Evolutionary conservation across 2,113 vertebrate genomes (phyloP).

Genomic region (Menura novaehollandiae): DNA sequence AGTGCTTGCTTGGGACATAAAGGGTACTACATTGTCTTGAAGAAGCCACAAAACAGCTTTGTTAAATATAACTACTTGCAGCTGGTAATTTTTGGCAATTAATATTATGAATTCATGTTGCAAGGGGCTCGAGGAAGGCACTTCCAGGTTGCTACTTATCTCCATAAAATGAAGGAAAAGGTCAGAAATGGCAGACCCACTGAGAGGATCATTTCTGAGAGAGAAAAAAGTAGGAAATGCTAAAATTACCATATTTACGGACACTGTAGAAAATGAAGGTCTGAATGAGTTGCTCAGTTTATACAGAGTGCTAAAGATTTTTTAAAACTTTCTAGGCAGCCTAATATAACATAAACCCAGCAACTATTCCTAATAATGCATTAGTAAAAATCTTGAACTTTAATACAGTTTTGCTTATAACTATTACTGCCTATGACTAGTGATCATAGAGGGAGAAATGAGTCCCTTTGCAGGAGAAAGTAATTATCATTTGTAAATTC

Average conservation of each 20-base stretch:
- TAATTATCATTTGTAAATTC: not conserved
- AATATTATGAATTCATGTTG: conserved; percentile 79
- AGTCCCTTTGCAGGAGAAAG: rapidly evolving
- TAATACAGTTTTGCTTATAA: not conserved
- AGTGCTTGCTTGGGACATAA: conserved; percentile 68
- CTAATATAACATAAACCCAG: not conserved
- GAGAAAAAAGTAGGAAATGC: conserved; percentile 77
- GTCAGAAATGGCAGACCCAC: conserved; percentile 61
- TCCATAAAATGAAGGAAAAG: conserved; percentile 75
- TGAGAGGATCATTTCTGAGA: conserved; percentile 61
- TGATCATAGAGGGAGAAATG: not conserved
- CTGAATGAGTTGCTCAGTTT: conserved; percentile 12
- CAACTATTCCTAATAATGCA: not conserved
- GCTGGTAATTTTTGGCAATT: conserved; percentile 78
- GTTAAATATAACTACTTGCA: conserved; percentile 76
- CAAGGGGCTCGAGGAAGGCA: conserved; percentile 53
- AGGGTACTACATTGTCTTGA: conserved; percentile 70
- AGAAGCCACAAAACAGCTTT: conserved; percentile 63
- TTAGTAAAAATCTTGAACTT: not conserved
- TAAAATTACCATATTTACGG: conserved; percentile 91
- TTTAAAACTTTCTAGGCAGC: not conserved
- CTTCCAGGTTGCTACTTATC: conserved; percentile 61
- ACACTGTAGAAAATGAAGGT: conserved; percentile 34
- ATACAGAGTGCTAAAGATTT: conserved; percentile 9
- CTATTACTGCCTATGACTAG: not conserved